These are phyloP conservation scores for Grammomys surdaster DNA, from an alignment of 2,113 vertebrate genomes.

Conservation along the genomic window DNA sequence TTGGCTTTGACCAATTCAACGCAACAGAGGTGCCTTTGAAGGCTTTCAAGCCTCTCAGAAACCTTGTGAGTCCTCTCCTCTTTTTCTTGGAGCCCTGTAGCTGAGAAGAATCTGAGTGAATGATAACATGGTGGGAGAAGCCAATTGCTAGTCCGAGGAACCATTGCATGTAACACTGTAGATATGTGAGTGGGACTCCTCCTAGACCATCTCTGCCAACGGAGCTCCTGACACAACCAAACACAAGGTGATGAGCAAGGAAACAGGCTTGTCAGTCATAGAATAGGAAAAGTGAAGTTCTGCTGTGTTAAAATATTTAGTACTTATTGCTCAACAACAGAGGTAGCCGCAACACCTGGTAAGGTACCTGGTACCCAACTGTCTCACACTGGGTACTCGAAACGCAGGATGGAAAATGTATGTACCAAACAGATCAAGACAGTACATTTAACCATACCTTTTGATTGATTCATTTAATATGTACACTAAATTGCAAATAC, in stretches of 20 bases:
- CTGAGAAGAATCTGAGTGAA: not conserved
- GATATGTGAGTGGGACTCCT: not conserved
- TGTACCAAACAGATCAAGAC: not conserved
- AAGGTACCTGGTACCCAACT: not conserved
- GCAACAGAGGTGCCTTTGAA: not conserved
- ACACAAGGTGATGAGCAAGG: not conserved
- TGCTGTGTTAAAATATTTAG: not conserved
- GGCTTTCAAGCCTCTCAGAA: not conserved
- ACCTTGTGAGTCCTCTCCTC: not conserved
- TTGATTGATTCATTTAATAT: not conserved
- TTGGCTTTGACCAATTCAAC: not conserved
- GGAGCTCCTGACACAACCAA: not conserved
- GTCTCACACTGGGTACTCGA: not conserved
- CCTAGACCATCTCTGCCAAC: not conserved
- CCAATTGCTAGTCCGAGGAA: not conserved
- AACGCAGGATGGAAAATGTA: not conserved
- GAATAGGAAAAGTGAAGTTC: not conserved
- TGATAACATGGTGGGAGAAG: not conserved
- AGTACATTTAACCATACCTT: not conserved
- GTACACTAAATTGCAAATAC: not conserved
- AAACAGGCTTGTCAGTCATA: not conserved
- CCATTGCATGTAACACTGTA: not conserved
- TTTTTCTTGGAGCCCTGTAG: not conserved
- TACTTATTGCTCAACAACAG: not conserved
- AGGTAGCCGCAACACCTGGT: not conserved